Evolutionary conservation across 1,140 invertebrate species (phyloP).

Genomic region (Ooceraea biroi): DNA sequence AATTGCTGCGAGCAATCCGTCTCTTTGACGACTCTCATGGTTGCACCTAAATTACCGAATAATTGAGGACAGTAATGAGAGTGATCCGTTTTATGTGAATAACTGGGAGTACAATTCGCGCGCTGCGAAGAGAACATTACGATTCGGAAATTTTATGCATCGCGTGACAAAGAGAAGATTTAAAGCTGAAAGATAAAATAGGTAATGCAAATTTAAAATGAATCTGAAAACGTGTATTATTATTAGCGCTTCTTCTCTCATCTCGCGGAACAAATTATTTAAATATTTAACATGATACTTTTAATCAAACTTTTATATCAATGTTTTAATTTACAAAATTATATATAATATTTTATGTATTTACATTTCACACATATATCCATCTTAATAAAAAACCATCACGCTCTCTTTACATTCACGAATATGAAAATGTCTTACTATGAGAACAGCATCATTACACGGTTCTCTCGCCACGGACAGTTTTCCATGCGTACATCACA

Average conservation of each 20-base stretch:
- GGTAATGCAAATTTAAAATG: background rate
- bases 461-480: background rate
- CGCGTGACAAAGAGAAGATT: background rate
- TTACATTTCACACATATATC: background rate
- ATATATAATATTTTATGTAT: background rate
- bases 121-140: too few relatives aligned
- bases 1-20: constrained; percentile 34
- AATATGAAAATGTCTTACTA: background rate
- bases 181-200: background rate
- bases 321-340: background rate
- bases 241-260: background rate
- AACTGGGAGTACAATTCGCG: background rate
- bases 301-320: background rate
- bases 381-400: background rate
- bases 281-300: background rate
- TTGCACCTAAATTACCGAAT: constrained; percentile 40
- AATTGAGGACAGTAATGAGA: constrained; percentile 28
- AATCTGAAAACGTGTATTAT: background rate
- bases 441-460: background rate
- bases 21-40: constrained; percentile 2
- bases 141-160: background rate
- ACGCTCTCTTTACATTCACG: background rate
- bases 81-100: background rate
- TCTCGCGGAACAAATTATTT: background rate
- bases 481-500: background rate